phyloP scores from a whole-genome alignment of 2,797 vertebrate species.

The Gallinago stenura region DNA sequence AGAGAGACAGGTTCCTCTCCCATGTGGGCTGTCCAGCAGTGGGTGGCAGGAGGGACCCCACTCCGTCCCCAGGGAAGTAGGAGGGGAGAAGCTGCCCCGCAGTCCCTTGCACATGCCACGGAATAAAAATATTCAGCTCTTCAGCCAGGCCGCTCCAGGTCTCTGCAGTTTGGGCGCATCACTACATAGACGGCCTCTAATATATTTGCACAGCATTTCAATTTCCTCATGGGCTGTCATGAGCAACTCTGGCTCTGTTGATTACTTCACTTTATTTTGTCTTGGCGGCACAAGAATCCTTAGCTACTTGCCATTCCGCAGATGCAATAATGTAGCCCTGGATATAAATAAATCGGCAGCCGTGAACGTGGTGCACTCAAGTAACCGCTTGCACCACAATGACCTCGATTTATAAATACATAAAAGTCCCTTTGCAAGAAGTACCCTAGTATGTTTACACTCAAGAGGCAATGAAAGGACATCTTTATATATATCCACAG shows the following conservation, averaged over 20 bases:
- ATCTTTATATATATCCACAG: conserved; percentile 57
- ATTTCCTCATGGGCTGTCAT: not conserved
- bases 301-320: conserved; percentile 21
- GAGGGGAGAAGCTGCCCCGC: not conserved
- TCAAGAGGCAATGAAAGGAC: conserved; percentile 60
- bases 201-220: not conserved
- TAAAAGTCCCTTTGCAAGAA: conserved; percentile 72
- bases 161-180: not conserved
- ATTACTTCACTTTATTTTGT: conserved; percentile 46
- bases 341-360: conserved; percentile 49
- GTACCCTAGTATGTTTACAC: conserved; percentile 67
- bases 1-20: not conserved
- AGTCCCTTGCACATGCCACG: rapidly evolving
- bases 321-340: conserved; percentile 46
- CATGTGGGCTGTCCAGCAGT: rapidly evolving
- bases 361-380: conserved; percentile 54
- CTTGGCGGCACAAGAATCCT: not conserved
- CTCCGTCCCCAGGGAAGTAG: not conserved
- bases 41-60: not conserved
- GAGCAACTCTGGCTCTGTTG: conserved; percentile 16
- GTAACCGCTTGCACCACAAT: conserved; percentile 71
- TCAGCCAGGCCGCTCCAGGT: not conserved
- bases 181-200: not conserved
- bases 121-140: not conserved
- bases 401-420: conserved; percentile 73